Evolutionary conservation across 2,113 vertebrate species (phyloP).

Genomic region (Bubalus kerabau): DNA sequence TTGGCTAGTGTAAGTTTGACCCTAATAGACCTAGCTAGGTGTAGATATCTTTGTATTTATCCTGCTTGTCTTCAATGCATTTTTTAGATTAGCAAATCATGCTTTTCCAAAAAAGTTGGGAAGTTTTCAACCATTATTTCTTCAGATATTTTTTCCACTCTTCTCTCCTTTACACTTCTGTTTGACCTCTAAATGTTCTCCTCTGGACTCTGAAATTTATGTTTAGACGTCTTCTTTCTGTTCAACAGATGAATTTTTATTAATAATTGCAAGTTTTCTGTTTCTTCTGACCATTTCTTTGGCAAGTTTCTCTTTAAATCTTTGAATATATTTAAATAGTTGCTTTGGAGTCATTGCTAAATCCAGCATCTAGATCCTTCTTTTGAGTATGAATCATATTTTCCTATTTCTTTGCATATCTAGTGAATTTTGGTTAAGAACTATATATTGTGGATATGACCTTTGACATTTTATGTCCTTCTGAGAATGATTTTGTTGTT

Average conservation of each 20-base stretch:
- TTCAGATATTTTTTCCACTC: background rate
- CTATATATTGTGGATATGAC: background rate
- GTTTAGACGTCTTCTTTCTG: background rate
- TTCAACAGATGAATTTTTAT: background rate
- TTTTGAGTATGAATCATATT: background rate
- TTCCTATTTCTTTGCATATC: constrained; percentile 12
- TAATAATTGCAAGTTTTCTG: background rate
- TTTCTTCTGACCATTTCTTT: constrained; percentile 5
- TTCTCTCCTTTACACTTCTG: background rate
- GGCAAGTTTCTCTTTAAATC: background rate
- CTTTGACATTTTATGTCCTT: background rate
- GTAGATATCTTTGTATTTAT: background rate
- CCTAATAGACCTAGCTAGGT: background rate
- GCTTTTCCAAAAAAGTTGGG: background rate
- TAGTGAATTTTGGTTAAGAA: background rate
- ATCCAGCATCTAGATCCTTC: background rate
- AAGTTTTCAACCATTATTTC: background rate
- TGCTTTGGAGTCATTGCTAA: background rate
- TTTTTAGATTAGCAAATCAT: background rate
- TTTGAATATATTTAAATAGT: background rate
- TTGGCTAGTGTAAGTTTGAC: background rate
- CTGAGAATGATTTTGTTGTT: background rate
- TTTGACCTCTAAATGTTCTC: background rate
- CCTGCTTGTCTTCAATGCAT: background rate
- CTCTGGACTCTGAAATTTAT: background rate